Percentiles rank a stretch among this genome's conserved stretches.
These are phyloP conservation scores for Anthopleura sola DNA, from an alignment of 64 coral and sea anemone species.

Conservation along the genomic window DNA sequence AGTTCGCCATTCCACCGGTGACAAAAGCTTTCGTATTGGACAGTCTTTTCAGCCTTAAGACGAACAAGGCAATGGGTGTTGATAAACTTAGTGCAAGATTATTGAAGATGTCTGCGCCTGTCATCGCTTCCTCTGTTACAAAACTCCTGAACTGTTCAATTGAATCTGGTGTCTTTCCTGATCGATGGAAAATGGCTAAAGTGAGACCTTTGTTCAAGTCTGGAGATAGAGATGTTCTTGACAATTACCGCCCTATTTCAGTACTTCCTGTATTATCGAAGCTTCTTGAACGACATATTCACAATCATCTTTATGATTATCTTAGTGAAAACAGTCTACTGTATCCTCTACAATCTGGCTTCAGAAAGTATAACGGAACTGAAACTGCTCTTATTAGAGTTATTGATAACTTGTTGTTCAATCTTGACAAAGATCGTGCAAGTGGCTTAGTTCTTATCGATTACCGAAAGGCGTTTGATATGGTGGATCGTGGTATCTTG, in stretches of 20 bases:
- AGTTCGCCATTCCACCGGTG: slow-evolving; percentile 26
- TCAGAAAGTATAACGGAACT: slow-evolving; percentile 8
- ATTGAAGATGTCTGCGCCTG: slow-evolving; percentile 30
- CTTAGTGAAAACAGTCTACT: not conserved
- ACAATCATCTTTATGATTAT: slow-evolving; percentile 29
- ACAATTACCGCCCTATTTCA: slow-evolving; percentile 32
- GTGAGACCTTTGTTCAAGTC: slow-evolving; percentile 33
- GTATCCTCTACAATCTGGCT: slow-evolving; percentile 8
- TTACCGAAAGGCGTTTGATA: slow-evolving; percentile 26
- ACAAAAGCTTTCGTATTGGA: not conserved
- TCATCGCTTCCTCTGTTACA: slow-evolving; percentile 18
- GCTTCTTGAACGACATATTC: slow-evolving; percentile 23
- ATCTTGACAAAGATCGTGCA: slow-evolving; percentile 14
- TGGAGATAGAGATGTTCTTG: slow-evolving; percentile 13
- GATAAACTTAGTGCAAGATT: slow-evolving; percentile 21
- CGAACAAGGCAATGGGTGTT: slow-evolving; percentile 32
- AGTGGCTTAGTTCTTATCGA: slow-evolving; percentile 4
- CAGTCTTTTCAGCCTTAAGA: not conserved
- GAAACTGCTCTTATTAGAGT: slow-evolving; percentile 39
- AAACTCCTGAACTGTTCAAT: not conserved
- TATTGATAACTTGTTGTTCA: slow-evolving; percentile 30
- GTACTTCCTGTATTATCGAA: slow-evolving; percentile 36
- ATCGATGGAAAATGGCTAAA: slow-evolving; percentile 30
- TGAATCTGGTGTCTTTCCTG: slow-evolving; percentile 2
- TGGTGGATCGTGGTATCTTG: slow-evolving; percentile 13